Evolutionary conservation across 1,140 invertebrate genomes (phyloP), one percentile per base, ranked within the genome.

Genomic region (Galleria mellonella): DNA sequence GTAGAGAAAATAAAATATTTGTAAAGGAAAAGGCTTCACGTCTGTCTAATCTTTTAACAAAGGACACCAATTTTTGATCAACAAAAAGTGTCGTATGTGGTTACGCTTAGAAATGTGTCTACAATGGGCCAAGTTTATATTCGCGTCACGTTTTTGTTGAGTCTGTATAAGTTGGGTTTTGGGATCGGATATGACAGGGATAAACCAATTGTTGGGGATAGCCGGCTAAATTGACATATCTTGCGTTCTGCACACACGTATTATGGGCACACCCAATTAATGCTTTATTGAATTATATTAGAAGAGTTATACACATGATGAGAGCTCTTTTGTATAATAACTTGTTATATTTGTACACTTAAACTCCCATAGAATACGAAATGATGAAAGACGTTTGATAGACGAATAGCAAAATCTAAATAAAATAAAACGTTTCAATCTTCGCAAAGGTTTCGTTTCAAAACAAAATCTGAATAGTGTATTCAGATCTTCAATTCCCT

Each of bases 101-200:
- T 9, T 31, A n/a, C 31, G 33, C 14, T 31, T 37, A 36, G 33
- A 7, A 27, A 44, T 12, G 33, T 23, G 17, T 23, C 9, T 5
- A 37, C 11, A 37, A 17, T 14, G 13, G 14, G 39, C 49, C 31
- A 32, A 46, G 30, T 49, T 15, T 31, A 31, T 37, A 55, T 55
- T 61, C 50, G 17, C 23, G 47, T 50, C 57, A 61, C 57, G 57
- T 61, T 52, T 60, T 42, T 55, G 57, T 50, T 41, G 55, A 58
- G 35, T 61, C 47, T 46, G 56, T 49, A 45, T 47, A 55, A 47
- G 37, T 40, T 51, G 48, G 36, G 53, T 41, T 33, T 53, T 47
- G 36, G 40, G 43, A 48, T 55, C 36, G 46, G 49, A 47, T 52
- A 49, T 52, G 52, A 55, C 52, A 47, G 46, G 50, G 49, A 55